Conservation (phyloP, 1,140 invertebrate species). For the Venustaconcha ellipsiformis region DNA sequence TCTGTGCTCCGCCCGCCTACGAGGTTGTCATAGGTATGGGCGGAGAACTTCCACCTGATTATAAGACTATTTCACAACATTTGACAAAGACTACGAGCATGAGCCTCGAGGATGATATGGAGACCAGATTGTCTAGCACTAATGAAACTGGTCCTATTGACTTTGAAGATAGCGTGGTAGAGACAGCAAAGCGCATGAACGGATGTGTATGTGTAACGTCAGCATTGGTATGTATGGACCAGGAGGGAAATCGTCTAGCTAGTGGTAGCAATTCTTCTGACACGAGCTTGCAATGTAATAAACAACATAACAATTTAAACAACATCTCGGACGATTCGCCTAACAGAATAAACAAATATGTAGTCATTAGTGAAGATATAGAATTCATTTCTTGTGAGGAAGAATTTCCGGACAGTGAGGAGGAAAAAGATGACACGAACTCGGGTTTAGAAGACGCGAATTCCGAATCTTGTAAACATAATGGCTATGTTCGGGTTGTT, state of each 20-base stretch:
- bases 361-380: no score
- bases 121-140: background rate
- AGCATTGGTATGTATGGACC: background rate
- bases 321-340: background rate
- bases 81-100: no score
- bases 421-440: constrained; percentile 8
- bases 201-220: background rate
- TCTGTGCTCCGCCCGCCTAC: constrained; percentile 30
- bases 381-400: constrained; percentile 1
- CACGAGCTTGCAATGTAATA: constrained; percentile 16
- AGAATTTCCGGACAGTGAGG: background rate
- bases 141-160: constrained; percentile 8
- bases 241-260: background rate
- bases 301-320: constrained; percentile 11
- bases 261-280: background rate
- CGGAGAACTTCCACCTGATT: constrained; percentile 19
- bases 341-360: no score
- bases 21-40: constrained; percentile 28
- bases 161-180: background rate
- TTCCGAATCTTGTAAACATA: background rate
- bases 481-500: constrained; percentile 9
- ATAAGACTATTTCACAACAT: background rate
- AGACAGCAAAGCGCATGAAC: background rate
- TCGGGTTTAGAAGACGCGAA: background rate
- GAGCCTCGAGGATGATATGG: no score